Evolutionary conservation across 2,888 invertebrate genomes (phyloP), one percentile per base, ranked within the genome.

Genomic region (Sipha maydis): DNA sequence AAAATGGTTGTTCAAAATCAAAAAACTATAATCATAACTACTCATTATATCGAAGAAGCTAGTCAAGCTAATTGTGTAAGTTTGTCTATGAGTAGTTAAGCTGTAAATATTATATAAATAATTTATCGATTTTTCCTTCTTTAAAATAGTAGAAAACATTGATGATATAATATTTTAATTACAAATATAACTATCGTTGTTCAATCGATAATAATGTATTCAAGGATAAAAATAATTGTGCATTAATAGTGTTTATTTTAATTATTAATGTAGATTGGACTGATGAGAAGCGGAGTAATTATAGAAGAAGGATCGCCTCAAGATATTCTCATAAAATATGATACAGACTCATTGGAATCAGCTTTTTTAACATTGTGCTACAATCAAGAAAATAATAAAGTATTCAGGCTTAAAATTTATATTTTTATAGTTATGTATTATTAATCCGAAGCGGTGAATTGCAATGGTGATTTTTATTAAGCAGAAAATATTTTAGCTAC

Each of bases 201-300:
- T 34, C 4, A 34, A 34, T 3, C 34, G 4, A 34, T 34, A 34
- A 34, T 34, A 34, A 34, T 34, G 34, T 34, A 34, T 34, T 34
- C 34, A 34, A 34, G 4, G 34, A 34, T 34, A 34, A 34, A 34
- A 34, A 34, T 34, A 34, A 34, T 3, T 41, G 41, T 41, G 41
- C 41, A 8, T 41, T 3, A 56, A 56, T 56, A 3, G 11, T 1
- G 11, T 17, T 21, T 56, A 19, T 21, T 56, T 1, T 21, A 11
- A 56, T 56, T 56, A 19, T 56, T 41, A 19, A 61, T 75, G 19
- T 56, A 86, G 79, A 54, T 86, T 56, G 93, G 93, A 11, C 91
- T 93, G 85, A 93, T 93, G 93, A 91, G 93, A 90, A 92, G 92
- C 90, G 93, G 93, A 0, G 91, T 92, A 61, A 90, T 93, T 17